These are phyloP conservation scores for Tipula lateralis DNA, from an alignment of 2,888 invertebrate genomes.

Conservation along the genomic window DNA sequence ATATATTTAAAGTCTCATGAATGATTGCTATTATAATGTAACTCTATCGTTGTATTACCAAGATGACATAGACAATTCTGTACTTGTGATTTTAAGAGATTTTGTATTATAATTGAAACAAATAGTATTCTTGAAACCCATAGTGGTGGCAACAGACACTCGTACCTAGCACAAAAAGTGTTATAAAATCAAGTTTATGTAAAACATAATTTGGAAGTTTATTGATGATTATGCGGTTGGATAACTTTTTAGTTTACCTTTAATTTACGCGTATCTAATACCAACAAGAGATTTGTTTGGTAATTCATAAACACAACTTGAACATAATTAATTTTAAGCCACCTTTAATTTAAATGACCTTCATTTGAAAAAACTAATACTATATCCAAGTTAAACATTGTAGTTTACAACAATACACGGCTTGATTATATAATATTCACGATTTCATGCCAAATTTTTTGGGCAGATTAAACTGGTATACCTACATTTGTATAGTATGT, in stretches of 20 bases:
- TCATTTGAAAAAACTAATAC: background rate
- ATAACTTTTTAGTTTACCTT: background rate
- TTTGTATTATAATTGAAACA: no score
- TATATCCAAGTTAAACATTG: background rate
- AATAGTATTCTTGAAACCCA: no score
- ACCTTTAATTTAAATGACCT: background rate
- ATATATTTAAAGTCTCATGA: no score
- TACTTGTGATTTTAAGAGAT: no score
- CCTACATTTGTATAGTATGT: background rate
- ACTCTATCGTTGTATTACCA: no score
- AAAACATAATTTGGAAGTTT: background rate
- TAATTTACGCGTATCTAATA: background rate
- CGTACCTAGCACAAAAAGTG: no score
- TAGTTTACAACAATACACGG: background rate
- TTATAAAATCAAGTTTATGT: no score
- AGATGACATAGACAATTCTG: no score
- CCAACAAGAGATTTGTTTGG: background rate
- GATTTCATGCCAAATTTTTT: constrained; percentile 11
- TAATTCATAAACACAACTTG: background rate
- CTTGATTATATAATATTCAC: background rate
- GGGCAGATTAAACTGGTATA: background rate
- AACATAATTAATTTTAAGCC: background rate
- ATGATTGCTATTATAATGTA: no score
- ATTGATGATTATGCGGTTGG: background rate
- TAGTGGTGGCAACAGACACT: no score